Conservation (phyloP, 2,888 invertebrate genomes). For the Alitta virens region DNA sequence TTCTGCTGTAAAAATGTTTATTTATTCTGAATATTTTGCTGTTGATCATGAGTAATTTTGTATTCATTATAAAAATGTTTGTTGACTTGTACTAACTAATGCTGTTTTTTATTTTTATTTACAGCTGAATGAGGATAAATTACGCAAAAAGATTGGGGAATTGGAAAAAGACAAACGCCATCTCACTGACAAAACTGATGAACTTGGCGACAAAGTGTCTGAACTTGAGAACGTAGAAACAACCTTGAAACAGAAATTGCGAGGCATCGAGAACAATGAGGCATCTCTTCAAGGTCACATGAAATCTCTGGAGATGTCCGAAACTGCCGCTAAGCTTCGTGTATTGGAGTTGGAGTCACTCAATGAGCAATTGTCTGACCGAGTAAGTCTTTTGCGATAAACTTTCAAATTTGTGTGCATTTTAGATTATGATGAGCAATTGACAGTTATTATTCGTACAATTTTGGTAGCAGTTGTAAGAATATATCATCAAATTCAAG, state of each 20-base stretch:
- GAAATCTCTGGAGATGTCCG: conserved; percentile 20
- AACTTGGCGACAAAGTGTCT: conserved; percentile 15
- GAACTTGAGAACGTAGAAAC: conserved; percentile 22
- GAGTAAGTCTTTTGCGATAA: too few species aligned
- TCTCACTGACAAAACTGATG: conserved; percentile 16
- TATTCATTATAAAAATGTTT: too few species aligned
- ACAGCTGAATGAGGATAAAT: conserved; percentile 4
- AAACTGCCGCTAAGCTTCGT: conserved; percentile 8
- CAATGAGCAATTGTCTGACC: conserved; percentile 22
- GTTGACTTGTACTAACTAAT: too few species aligned
- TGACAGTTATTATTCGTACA: too few species aligned
- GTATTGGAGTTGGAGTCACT: conserved; percentile 16
- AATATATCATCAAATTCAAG: not conserved
- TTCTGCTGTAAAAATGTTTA: too few species aligned
- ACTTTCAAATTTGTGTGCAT: too few species aligned
- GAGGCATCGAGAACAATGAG: conserved; percentile 22
- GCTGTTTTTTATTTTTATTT: too few species aligned
- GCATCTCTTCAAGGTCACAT: conserved; percentile 14
- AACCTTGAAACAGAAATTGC: conserved; percentile 22
- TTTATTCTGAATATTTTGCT: too few species aligned
- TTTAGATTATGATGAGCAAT: too few species aligned
- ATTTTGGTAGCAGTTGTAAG: too few species aligned
- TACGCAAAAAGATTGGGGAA: conserved; percentile 19
- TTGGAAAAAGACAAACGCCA: conserved; percentile 20
- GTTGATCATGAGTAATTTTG: too few species aligned